Conservation (phyloP, 1,140 invertebrate species). For the Drosophila fuyamai region DNA sequence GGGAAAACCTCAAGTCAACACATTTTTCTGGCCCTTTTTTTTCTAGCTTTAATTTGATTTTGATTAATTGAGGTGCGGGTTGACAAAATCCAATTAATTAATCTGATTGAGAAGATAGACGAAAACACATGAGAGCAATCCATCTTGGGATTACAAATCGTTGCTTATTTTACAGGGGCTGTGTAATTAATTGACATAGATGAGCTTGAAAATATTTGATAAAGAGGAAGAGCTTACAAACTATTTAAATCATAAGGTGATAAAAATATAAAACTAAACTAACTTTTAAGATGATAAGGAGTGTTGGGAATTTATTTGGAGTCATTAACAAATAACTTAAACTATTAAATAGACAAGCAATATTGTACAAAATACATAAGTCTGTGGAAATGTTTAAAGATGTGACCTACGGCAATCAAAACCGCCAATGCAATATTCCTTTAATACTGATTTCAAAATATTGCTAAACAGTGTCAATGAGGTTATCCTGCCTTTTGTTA, state of each 20-base stretch:
- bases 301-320: no score
- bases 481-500: neutral
- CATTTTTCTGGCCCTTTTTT: constrained; percentile 3
- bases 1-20: neutral
- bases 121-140: constrained; percentile 2
- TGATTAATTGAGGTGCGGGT: constrained; percentile 42
- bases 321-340: no score
- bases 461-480: neutral
- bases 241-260: no score
- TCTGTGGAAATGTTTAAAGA: no score
- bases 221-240: neutral
- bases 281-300: no score
- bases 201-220: neutral
- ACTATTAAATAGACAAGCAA: no score
- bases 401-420: no score
- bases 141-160: constrained; percentile 12
- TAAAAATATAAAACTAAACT: no score
- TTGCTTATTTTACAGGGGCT: neutral
- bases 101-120: constrained; percentile 22
- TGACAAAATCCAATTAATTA: constrained; percentile 46
- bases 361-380: no score
- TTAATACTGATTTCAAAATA: neutral
- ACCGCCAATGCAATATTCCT: no score
- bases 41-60: constrained; percentile 45
- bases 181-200: constrained; percentile 9